Base-by-base conservation (phyloP, 2,888 invertebrate species). In the Dermolepida albohirtum region DNA sequence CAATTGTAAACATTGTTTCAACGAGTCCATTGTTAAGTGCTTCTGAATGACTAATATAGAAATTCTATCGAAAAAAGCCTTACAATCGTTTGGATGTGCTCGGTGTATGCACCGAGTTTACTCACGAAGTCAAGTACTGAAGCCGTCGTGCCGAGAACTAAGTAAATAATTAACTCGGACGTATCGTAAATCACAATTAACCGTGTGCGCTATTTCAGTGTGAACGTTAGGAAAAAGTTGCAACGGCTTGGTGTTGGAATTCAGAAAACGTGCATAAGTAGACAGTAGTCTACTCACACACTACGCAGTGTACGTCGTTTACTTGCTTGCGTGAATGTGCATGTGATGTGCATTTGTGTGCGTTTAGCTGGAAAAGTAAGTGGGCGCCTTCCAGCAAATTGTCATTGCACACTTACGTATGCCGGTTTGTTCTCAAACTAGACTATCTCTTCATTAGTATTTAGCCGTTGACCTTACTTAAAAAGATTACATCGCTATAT, bases 211-310 rank as follows among this genome's bases (percentile, higher is more conserved):
- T 62, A 62, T 62, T 62, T 62, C 59, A 62, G 59, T 49, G 44
- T 34, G 59, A 62, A 62, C 49, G 59, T 11, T 62, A 62, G 59
- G 59, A 62, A 62, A 62, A 62, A 62, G 59, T 62, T 39, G 59
- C 59, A 62, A 62, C 34, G 47, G 59, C 47, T 62, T 47, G 47
- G 59, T 43, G 59, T 62, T 47, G 59, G 59, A 62, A 62, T 62
- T 62, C 59, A 62, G 59, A 62, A 62, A 62, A 62, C 59, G 59
- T 62, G 59, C 59, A 62, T 62, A 62, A 62, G 59, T 62, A 62
- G 59, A 62, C 59, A 34, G 59, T 62, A 62, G 59, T 34, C 47
- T 47, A 49, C 47, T 62, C 59, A 29, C 59, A 47, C 57, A 41
- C 43, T 10, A 43, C 43, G 57, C 27, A 43, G 57, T 12, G 17